A percentile compares a stretch with the other conserved stretches of the same genome.
Conservation (phyloP, 2,797 vertebrate genomes). For the Loriculus beryllinus region DNA sequence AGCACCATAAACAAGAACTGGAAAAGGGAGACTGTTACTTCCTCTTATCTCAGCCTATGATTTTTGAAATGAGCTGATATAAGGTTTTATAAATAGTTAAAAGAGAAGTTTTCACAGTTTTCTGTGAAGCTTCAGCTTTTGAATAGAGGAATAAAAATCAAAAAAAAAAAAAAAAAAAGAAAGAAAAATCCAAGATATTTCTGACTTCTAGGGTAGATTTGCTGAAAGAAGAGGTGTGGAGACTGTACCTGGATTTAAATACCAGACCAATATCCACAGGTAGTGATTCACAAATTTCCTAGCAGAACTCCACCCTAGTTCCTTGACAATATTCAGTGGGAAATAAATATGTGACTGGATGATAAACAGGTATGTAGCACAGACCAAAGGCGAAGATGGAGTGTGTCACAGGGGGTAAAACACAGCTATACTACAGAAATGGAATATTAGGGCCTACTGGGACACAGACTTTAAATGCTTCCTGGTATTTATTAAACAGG, state of each 20-base stretch:
- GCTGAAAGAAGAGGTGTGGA: neutral
- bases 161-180: neutral
- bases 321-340: neutral
- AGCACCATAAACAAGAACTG: neutral
- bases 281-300: neutral
- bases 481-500: neutral
- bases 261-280: neutral
- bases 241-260: neutral
- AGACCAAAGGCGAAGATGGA: neutral
- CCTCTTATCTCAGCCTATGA: neutral
- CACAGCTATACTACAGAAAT: neutral
- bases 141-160: neutral
- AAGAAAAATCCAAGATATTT: neutral
- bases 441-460: neutral
- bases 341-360: neutral
- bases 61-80: neutral
- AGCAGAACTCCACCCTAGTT: neutral
- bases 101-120: too few species aligned
- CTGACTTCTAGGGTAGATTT: neutral
- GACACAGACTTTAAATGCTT: neutral
- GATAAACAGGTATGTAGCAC: neutral
- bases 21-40: neutral
- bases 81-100: neutral
- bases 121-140: neutral
- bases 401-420: neutral